Percentiles rank a stretch among this genome's conserved stretches.
Conservation (phyloP, 2,888 invertebrate genomes). For the Gastrophysa polygoni region DNA sequence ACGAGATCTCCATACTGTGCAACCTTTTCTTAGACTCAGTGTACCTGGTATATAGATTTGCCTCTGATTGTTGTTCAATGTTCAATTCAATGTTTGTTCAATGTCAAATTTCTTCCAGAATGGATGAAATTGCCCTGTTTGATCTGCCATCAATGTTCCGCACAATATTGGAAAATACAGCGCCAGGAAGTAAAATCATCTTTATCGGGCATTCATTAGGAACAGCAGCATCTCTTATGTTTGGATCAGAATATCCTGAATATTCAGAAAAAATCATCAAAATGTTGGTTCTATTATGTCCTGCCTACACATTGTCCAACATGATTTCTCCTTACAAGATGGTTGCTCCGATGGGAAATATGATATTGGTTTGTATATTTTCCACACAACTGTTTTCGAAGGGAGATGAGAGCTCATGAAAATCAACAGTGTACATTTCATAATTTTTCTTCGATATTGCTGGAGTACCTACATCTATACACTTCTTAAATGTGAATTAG, state of each 20-base stretch:
- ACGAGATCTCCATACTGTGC: too few species aligned
- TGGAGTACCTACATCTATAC: too few species aligned
- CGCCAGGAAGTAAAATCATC: conserved; percentile 57
- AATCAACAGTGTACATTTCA: too few species aligned
- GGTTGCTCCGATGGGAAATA: conserved; percentile 64
- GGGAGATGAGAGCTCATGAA: too few species aligned
- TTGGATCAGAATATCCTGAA: conserved; percentile 70
- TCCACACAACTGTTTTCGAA: too few species aligned
- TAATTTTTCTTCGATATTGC: too few species aligned
- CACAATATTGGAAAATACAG: conserved; percentile 45
- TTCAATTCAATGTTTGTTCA: too few species aligned
- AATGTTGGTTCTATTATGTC: conserved; percentile 69
- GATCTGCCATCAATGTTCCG: conserved; percentile 52
- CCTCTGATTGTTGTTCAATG: too few species aligned
- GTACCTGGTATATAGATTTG: too few species aligned
- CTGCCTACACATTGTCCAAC: conserved; percentile 66
- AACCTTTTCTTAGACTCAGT: too few species aligned
- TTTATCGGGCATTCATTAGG: conserved; percentile 93
- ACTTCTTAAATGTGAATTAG: too few species aligned
- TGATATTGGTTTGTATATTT: conserved; percentile 43
- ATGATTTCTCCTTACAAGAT: conserved; percentile 68
- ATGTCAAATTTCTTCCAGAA: conserved; percentile 35
- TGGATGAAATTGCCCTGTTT: conserved; percentile 51
- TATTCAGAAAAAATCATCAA: conserved; percentile 71
- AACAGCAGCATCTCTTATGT: conserved; percentile 72